phyloP scores from a whole-genome alignment of 2,888 invertebrate species.

The Heteropelma amictum region DNA sequence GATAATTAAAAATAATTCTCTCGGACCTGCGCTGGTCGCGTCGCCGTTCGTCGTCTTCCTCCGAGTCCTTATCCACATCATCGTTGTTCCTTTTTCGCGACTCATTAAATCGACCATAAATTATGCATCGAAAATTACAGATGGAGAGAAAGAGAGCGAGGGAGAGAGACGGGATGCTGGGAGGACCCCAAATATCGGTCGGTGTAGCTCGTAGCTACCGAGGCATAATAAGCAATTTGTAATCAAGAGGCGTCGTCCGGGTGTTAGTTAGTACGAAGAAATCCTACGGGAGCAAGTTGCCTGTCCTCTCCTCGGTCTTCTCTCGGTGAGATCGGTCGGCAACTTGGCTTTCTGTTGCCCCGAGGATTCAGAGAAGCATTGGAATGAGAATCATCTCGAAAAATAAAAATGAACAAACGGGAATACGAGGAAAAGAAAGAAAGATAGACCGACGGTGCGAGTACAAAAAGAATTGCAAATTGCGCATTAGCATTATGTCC shows the following conservation, averaged over 20 bases:
- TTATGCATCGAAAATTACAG: slow-evolving; percentile 78
- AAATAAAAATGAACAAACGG: background rate
- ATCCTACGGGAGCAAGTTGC: slow-evolving; percentile 61
- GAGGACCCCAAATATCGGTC: slow-evolving; percentile 49
- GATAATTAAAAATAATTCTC: slow-evolving; percentile 78
- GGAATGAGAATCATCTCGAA: slow-evolving; percentile 33
- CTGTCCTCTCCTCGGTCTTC: slow-evolving; percentile 40
- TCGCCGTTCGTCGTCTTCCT: slow-evolving; percentile 43
- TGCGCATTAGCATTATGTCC: slow-evolving; percentile 72
- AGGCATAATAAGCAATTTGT: slow-evolving; percentile 77
- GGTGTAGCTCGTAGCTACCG: slow-evolving; percentile 51
- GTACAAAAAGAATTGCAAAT: slow-evolving; percentile 74
- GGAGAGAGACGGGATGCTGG: slow-evolving; percentile 1
- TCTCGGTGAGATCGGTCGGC: slow-evolving; percentile 27
- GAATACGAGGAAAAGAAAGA: slow-evolving; percentile 6
- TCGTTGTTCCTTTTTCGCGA: slow-evolving; percentile 75
- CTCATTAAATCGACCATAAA: slow-evolving; percentile 78
- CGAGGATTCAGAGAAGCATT: slow-evolving; percentile 58
- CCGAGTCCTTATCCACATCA: slow-evolving; percentile 56
- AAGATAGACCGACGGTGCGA: slow-evolving; percentile 5
- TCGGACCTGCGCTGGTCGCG: slow-evolving; percentile 56
- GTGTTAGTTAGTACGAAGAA: slow-evolving; percentile 73
- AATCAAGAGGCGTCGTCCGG: slow-evolving; percentile 75
- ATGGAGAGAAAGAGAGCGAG: slow-evolving; percentile 56
- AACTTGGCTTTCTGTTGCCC: slow-evolving; percentile 41